Percentiles rank a stretch among this genome's conserved stretches.
These are phyloP conservation scores for Porphyrio hochstetteri DNA, from an alignment of 2,113 vertebrate species.

Conservation along the genomic window DNA sequence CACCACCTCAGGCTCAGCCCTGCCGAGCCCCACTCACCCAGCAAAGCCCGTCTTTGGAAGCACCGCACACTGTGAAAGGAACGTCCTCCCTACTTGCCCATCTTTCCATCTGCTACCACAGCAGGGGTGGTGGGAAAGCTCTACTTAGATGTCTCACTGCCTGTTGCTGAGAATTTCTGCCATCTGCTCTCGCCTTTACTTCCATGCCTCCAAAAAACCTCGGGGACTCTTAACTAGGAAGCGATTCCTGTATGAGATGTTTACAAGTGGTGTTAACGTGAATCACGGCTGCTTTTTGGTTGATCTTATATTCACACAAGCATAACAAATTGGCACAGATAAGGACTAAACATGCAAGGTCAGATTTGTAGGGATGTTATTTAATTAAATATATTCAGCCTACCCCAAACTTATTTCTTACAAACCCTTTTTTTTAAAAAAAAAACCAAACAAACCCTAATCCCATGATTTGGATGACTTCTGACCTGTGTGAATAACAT, in stretches of 20 bases:
- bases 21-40: not conserved
- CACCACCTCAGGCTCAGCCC: accelerated
- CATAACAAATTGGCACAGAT: not conserved
- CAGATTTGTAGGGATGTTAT: not conserved
- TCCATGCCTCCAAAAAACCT: not conserved
- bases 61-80: not conserved
- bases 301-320: not conserved
- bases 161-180: conserved; percentile 21
- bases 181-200: conserved; percentile 8
- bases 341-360: not conserved
- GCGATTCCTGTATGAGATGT: not conserved
- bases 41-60: not conserved
- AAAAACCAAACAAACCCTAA: too few relatives aligned
- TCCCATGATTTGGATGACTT: not conserved
- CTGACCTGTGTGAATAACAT: not conserved
- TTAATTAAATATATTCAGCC: not conserved
- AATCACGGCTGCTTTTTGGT: not conserved
- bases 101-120: conserved; percentile 33
- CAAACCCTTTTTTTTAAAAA: not conserved
- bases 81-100: not conserved
- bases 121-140: conserved; percentile 1
- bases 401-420: not conserved
- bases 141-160: not conserved
- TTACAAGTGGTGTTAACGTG: not conserved
- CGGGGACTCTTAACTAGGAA: not conserved